Evolutionary conservation across 1,140 invertebrate species (phyloP), one percentile per base, ranked within the genome.

Genomic region (Argopecten irradians): DNA sequence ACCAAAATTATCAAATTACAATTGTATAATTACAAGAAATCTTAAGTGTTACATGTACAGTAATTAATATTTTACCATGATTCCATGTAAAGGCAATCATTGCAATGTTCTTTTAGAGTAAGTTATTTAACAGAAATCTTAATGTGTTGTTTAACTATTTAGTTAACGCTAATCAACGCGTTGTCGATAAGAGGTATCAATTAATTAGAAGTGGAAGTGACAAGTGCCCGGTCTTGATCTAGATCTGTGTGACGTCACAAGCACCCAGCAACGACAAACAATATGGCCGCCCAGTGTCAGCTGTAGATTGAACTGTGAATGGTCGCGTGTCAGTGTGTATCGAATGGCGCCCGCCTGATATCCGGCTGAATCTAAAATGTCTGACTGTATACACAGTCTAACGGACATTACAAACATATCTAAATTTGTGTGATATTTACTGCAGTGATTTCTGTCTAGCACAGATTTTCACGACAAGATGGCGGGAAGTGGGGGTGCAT

Each of bases 401-500:
- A 86, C 33, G 32, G 71, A 55, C 43, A 39, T 82, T 82, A 91
- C 34, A 34, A 46, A 41, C 39, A 89, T 41, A 86, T 34, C 41
- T 32, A 85, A 82, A 55, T 33, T 36, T 83, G 36, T 41, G 83
- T 33, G 14, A 83, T 35, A 8, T 71, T 83, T 46, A 33, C 9
- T 34, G 11, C 84, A 87, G 46, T 85, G 82, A 82, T 83, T 28
- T 87, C 34, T 46, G 22, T 28, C n/a, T 82, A 82, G 36, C 84
- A 86, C 43, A 46, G 39, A 86, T 35, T 46, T 85, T 82, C 36
- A 83, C 36, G 82, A 46, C 39, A 91, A 34, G 36, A 92, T 92
- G 92, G 89, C 90, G 85, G 88, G 91, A 41, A 92, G 93, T 35
- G 90, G 92, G 83, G 88, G 90, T 83, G 91, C 93, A 22, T 86